These are phyloP conservation scores for Diplodus puntazzo DNA, from an alignment of 2,797 vertebrate genomes.

Conservation along the genomic window DNA sequence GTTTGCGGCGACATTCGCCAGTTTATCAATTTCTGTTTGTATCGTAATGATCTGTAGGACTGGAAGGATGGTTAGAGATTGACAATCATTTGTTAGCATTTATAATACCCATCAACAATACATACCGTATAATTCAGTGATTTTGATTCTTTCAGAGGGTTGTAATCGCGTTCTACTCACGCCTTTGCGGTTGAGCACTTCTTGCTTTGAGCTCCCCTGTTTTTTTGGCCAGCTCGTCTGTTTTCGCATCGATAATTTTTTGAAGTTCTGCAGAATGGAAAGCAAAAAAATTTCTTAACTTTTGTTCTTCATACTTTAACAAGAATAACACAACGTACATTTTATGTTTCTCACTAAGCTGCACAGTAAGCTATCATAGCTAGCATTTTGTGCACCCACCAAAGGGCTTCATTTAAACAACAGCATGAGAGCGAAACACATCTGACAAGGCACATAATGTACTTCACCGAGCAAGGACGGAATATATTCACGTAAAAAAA, in stretches of 20 bases:
- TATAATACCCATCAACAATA: not conserved
- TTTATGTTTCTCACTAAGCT: not conserved
- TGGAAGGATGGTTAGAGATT: constrained; percentile 20
- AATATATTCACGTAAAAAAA: not conserved
- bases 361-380: not conserved
- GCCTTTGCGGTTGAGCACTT: constrained; percentile 43
- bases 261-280: constrained; percentile 56
- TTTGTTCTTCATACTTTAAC: rapidly evolving
- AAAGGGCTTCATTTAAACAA: not conserved
- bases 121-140: not conserved
- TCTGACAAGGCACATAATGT: not conserved
- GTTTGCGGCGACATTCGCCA: constrained; percentile 11
- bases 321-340: not conserved
- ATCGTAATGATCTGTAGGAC: constrained; percentile 62
- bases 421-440: not conserved
- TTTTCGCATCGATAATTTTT: constrained; percentile 42
- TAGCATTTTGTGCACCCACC: not conserved
- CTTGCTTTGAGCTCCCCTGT: constrained; percentile 43
- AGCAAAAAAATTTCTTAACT: not conserved
- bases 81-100: not conserved
- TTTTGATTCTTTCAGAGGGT: not conserved
- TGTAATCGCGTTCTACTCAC: constrained; percentile 37
- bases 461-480: not conserved
- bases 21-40: constrained; percentile 57
- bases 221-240: constrained; percentile 18